Evolutionary conservation across 2,888 invertebrate genomes (phyloP).

Genomic region (Troides oblongomaculatus): DNA sequence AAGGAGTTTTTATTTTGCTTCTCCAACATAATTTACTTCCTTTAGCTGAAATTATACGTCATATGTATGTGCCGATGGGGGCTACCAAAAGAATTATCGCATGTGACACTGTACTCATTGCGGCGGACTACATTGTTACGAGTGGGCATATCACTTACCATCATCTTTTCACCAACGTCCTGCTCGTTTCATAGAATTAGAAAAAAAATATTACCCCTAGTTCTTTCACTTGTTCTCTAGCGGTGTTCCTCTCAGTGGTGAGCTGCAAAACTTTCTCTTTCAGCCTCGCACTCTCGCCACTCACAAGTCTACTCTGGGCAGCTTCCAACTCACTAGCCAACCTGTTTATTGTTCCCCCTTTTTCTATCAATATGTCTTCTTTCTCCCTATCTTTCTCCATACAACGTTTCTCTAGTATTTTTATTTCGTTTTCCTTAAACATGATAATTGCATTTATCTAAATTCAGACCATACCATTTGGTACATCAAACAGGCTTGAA

Average conservation of each 20-base stretch:
- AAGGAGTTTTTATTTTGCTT: too few species aligned
- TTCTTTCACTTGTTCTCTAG: conserved; percentile 77
- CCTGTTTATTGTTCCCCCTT: conserved; percentile 81
- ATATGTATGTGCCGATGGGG: too few species aligned
- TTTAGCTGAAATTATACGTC: too few species aligned
- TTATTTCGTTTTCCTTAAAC: conserved; percentile 73
- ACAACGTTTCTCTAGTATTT: conserved; percentile 75
- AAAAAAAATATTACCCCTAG: conserved; percentile 44
- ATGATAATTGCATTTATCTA: not conserved
- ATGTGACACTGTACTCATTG: too few species aligned
- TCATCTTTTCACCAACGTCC: too few species aligned
- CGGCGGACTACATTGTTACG: too few species aligned
- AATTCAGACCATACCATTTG: too few species aligned
- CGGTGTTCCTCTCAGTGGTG: conserved; percentile 69
- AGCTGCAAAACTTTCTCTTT: conserved; percentile 72
- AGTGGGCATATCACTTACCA: too few species aligned
- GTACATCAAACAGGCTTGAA: not conserved
- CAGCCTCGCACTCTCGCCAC: conserved; percentile 55
- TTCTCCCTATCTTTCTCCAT: conserved; percentile 80
- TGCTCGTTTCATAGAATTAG: not conserved
- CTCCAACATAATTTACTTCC: too few species aligned
- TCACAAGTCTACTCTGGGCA: conserved; percentile 77
- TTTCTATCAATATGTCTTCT: conserved; percentile 81
- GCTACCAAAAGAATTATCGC: too few species aligned
- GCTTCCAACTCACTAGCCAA: conserved; percentile 81